Base-by-base conservation (phyloP, 2,113 vertebrate genomes). In the Aepyceros melampus region DNA sequence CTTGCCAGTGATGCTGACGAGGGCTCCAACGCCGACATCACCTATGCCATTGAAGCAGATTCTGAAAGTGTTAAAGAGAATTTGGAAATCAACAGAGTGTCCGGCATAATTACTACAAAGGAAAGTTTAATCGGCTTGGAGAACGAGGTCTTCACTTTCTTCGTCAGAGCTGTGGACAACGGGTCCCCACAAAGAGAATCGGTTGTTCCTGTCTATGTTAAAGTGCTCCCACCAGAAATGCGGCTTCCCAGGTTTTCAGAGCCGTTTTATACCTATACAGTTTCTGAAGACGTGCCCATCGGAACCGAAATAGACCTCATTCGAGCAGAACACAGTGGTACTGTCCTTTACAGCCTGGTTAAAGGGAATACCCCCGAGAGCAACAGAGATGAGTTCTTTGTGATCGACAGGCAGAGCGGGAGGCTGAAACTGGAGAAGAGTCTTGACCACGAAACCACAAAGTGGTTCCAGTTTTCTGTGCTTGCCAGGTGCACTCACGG, bases 91-190 rank as follows among this genome's bases (percentile, higher is more conserved):
- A 99, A 99, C 98, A 98, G 98, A 43, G 98, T 99, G 36, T 99
- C 99, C 53, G 99, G 99, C 6, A 33, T 99, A 95, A 99, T 99
- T 93, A 99, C 99, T 16, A 99, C 99, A 71, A 99, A 99, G 98
- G 99, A 99, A 98, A 99, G 99, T 97, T 99, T 99, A 92, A 99
- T 99, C 89, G 99, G 99, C 86, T 99, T 99, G 91, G 99, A 99
- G 99, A 99, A 99, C 89, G 99, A 99, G 33, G 98, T 99, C 81
- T 99, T 99, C 92, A 99, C 99, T 2, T 99, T 99, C 98, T 99
- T 99, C 94, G 99, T 99, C 19, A 99, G 99, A 98, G 99, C 99
- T n/a, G 98, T 98, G 17, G 99, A 99, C 98, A 99, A 99, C 23
- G 99, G 99, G 64, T 99, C 99, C 40, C 99, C 99, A 27, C 51